Evolutionary conservation across 2,797 vertebrate genomes (phyloP).

Genomic region (Setipinna tenuifilis): DNA sequence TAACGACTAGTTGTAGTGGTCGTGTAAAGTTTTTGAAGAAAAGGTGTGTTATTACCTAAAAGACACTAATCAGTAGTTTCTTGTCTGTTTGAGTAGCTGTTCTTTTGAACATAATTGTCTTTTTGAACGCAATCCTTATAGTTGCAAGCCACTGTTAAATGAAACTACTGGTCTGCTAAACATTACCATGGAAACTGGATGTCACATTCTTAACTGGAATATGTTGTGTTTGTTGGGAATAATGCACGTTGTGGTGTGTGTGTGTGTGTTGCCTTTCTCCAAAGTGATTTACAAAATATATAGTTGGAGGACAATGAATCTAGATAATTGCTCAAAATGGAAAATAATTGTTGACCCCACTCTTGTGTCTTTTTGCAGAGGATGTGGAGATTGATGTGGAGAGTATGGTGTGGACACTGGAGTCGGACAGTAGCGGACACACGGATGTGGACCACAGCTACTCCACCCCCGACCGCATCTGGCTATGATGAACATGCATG

Average conservation of each 20-base stretch:
- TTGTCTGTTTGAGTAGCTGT: neutral
- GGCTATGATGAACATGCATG: slow-evolving; percentile 75
- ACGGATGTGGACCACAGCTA: slow-evolving; percentile 87
- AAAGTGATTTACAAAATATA: no score
- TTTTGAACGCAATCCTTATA: no score
- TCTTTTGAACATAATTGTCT: neutral
- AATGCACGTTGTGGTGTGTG: neutral
- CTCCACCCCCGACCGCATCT: slow-evolving; percentile 76
- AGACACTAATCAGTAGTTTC: neutral
- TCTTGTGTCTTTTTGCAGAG: slow-evolving; percentile 71
- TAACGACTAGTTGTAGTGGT: neutral
- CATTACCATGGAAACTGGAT: neutral
- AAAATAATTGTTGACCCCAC: slow-evolving; percentile 38
- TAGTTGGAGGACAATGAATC: neutral
- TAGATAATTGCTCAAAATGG: no score
- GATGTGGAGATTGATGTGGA: slow-evolving; percentile 91
- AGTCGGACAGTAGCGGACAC: slow-evolving; percentile 77
- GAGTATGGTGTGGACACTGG: slow-evolving; percentile 76
- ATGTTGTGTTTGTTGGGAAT: neutral
- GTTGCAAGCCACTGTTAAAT: neutral
- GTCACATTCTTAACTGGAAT: neutral
- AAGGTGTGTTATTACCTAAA: neutral
- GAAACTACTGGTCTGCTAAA: neutral
- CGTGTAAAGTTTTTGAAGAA: neutral
- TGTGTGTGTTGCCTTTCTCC: no score